Evolutionary conservation across 2,113 vertebrate species (phyloP), one percentile per base, ranked within the genome.

Genomic region (Anolis carolinensis): DNA sequence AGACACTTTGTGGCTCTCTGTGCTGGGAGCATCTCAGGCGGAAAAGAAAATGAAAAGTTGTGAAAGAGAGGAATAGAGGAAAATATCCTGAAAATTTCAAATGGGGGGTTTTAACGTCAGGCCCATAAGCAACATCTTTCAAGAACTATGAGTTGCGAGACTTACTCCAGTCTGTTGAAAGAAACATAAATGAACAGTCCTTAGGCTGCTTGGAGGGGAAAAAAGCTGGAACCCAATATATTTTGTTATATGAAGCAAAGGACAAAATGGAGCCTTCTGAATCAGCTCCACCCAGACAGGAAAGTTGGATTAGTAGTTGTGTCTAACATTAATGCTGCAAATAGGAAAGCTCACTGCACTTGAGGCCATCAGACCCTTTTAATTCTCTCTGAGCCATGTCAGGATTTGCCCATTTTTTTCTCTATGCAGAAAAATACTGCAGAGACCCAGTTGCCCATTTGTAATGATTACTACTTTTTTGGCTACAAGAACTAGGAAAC

Each of bases 11-110:
- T 50, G 67, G 90, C 21, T 73, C 68, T 70, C 48, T 59, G 55
- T 86, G 79, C 89, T 73, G 77, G 78, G 89, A 84, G 83, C n/a
- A 87, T 84, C 63, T 79, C 82, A 81, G 30, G 18, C 68, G 76
- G 75, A 87, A 34, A 87, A 91, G 65, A 79, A 20, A 4, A 25
- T 20, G 52, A 68, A 32, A 27, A 39, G 59, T 34, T 50, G 52
- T 67, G 7, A 10, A 9, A 48, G 39, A 25, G 48, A 71, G 39
- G 32, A 67, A 4, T 0, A 39, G 36, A 62, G 27, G 82, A 74
- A 86, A 80, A 65, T 5, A 71, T 81, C n/a, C 59, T 39, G 10
- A 65, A 18, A 65, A 13, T 39, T 78, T 48, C n/a, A 55, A 39
- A 2, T 5, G 32, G 34, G 2, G 8, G 14, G 2, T 80, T 30